Evolutionary conservation across 2,113 vertebrate species (phyloP), one percentile per base, ranked within the genome.

Genomic region (Ammospiza nelsoni): DNA sequence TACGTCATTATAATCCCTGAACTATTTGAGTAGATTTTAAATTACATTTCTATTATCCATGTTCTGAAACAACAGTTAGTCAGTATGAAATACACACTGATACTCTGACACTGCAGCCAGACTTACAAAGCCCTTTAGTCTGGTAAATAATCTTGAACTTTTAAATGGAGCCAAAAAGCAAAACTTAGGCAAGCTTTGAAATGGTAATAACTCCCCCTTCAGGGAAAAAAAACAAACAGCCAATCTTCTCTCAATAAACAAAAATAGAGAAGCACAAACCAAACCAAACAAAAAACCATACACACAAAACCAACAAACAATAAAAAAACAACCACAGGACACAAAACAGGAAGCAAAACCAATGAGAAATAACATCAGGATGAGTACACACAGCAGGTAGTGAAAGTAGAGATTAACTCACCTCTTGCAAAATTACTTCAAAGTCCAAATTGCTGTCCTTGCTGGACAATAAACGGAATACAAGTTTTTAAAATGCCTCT

Each of bases 151-250:
- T 51, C 12, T 14, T 39, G 16, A 84, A 39, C 41, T 87, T 84
- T 67, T 54, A 52, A 61, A 51, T 39, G 17, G 5, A 73, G 11
- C 41, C 16, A 74, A 83, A 87, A 85, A 68, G 7, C 17, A 80
- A 69, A 72, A 82, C 4, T 49, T 21, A 9, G 4, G 9, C 9
- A 87, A 69, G 65, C 22, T 85, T 67, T 83, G 14, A 94, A 90
- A 69, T 0, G 0, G 4, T 28, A 82, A 2, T 23, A 86, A 31
- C 9, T 37, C 16, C 20, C 51, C 23, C 7, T 33, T 61, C 25
- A 18, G 24, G 37, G 9, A 41, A 6, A 74, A 67, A 31, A 75
- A 27, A 5, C 5, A 68, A 77, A 0, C 11, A 77, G 31, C 1
- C 39, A 61, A 54, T 12, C 15, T 39, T 7, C 13, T 15, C 12